A percentile compares a stretch with the other conserved stretches of the same genome.
Evolutionary conservation across 64 coral and sea anemone genomes (phyloP).

Genomic region (Platygyra sinensis): DNA sequence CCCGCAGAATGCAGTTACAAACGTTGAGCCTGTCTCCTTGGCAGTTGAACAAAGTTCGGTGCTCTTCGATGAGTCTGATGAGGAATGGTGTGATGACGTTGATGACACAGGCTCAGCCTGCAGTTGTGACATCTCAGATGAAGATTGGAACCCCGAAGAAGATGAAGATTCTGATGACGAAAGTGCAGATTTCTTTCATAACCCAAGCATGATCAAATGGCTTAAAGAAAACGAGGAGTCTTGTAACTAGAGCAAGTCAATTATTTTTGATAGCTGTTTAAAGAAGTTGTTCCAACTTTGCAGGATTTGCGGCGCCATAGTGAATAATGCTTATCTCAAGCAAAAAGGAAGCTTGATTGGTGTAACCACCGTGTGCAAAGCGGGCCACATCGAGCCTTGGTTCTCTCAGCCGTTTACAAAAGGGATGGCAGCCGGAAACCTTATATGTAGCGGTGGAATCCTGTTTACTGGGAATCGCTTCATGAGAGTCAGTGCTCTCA

Average conservation of each 20-base stretch:
- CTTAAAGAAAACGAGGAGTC: background rate
- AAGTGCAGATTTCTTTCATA: background rate
- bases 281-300: slow-evolving; percentile 3
- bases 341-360: background rate
- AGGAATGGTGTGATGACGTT: slow-evolving; percentile 8
- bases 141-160: background rate
- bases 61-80: background rate
- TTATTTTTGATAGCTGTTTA: slow-evolving; percentile 4
- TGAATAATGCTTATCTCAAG: background rate
- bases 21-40: background rate
- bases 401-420: slow-evolving; percentile 3
- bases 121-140: background rate
- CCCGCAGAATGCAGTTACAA: background rate
- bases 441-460: background rate
- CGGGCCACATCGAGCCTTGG: slow-evolving; percentile 8
- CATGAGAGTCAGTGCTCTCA: too few species aligned
- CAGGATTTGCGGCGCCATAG: background rate
- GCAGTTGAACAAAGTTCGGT: background rate
- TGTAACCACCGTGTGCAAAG: slow-evolving; percentile 18
- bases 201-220: background rate
- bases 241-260: background rate
- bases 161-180: slow-evolving; percentile 11
- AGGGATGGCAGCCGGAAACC: slow-evolving; percentile 18
- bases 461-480: too few species aligned
- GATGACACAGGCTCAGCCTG: slow-evolving; percentile 5